Evolutionary conservation across 2,888 invertebrate genomes (phyloP), one percentile per base, ranked within the genome.

Genomic region (Phlogophora meticulosa): DNA sequence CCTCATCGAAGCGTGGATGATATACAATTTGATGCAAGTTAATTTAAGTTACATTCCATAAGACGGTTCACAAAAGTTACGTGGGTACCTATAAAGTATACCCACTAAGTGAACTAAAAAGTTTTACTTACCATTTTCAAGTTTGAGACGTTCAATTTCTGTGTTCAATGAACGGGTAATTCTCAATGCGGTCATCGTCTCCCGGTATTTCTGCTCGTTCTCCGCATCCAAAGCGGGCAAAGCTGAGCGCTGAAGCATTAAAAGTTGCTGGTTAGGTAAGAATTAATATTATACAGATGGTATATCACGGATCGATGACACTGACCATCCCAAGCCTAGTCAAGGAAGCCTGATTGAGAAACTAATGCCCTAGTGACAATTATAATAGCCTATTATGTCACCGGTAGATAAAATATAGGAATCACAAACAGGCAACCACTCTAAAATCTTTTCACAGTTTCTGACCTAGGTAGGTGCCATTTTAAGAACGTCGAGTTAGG

Each of bases 151-250:
- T 72, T 78, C 78, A 66, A 77, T 80, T 71, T 80, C 89, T 5
- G 80, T 72, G 61, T 89, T 91, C 45, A 91, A 79, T 28, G 89
- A 85, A 42, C 92, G 91, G 15, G 87, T 85, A 24, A 84, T 85
- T 56, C 81, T 85, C 38, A 93, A 71, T 13, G 87, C 89, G 1
- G 77, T 71, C 85, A 90, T 86, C 5, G 91, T 87, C 65, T 92
- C 90, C 1, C 87, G 85, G 78, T 87, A 89, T 80, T 89, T 91
- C 74, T 88, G 81, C 38, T 93, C 91, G 79, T 90, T 90, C 72
- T 93, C 92, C 1, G 86, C 91, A 52, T 93, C 91, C 65, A 93
- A 82, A 4, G 81, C 85, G 1, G 93, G 92, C 71, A 91, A 80
- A 0, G 87, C 87, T 1, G 90, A 87, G 15, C 86, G 86, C 94